A percentile compares a stretch with the other conserved stretches of the same genome.
These are phyloP conservation scores for Paracyprichromis sp. DNA, from an alignment of 2,113 vertebrate genomes.

Conservation along the genomic window DNA sequence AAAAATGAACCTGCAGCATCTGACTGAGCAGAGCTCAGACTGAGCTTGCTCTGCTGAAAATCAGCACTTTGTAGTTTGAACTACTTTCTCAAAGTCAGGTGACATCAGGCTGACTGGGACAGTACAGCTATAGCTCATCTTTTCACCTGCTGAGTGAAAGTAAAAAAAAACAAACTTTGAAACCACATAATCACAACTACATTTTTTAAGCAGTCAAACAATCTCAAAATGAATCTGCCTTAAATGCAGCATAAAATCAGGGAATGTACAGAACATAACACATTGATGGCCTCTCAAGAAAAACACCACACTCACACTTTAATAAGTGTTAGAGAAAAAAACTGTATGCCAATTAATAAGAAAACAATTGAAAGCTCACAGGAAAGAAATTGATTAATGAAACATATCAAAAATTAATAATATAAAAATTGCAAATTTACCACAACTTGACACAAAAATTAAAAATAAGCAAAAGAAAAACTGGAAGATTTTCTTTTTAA, in stretches of 20 bases:
- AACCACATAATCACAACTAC: not conserved
- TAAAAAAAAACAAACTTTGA: not conserved
- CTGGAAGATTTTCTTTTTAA: not conserved
- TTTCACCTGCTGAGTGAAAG: not conserved
- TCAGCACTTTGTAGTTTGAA: not conserved
- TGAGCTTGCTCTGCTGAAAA: not conserved
- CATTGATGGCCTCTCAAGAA: not conserved
- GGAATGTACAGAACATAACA: not conserved
- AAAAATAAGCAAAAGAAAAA: not conserved
- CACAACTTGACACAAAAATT: not conserved
- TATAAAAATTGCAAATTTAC: not conserved
- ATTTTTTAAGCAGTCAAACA: not conserved
- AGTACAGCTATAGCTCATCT: not conserved
- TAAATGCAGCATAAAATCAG: not conserved
- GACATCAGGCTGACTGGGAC: not conserved
- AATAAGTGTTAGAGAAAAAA: not conserved
- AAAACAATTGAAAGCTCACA: fast-evolving
- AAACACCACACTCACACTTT: not conserved
- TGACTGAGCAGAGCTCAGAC: not conserved
- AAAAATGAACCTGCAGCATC: not conserved
- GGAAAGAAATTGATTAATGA: not conserved
- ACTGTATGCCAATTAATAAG: not conserved
- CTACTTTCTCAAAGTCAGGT: not conserved
- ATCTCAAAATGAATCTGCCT: not conserved
- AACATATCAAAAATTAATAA: not conserved